Conservation (phyloP, 2,113 vertebrate species). For the Perognathus longimembris region DNA sequence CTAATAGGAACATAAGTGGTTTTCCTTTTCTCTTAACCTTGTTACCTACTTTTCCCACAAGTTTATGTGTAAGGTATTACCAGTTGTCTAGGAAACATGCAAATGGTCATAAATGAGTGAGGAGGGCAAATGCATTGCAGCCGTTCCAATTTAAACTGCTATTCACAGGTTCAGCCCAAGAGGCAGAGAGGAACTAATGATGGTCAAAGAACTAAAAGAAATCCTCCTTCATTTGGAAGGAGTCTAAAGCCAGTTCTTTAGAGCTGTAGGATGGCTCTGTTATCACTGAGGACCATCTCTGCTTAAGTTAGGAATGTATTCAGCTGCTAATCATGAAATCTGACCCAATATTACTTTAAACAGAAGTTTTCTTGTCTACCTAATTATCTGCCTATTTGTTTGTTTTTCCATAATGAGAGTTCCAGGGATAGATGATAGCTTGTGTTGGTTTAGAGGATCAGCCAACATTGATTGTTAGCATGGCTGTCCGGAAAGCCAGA, state of each 20-base stretch:
- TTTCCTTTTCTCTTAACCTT: background rate
- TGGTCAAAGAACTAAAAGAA: background rate
- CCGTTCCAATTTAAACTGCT: background rate
- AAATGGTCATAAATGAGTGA: background rate
- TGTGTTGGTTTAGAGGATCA: background rate
- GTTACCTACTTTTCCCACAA: background rate
- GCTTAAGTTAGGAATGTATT: background rate
- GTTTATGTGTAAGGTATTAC: background rate
- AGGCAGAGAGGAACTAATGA: background rate
- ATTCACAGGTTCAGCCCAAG: background rate
- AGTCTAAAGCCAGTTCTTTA: background rate
- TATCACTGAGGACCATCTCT: background rate
- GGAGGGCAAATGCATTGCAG: background rate
- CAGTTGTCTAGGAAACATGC: background rate
- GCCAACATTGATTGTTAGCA: accelerated
- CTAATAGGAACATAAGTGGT: background rate
- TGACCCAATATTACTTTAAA: background rate
- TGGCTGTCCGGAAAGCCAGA: background rate
- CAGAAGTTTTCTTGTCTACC: background rate
- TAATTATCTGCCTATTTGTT: background rate
- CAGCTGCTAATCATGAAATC: background rate
- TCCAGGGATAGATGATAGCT: background rate
- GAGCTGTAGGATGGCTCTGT: background rate
- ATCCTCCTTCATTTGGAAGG: background rate
- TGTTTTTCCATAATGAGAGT: background rate